A percentile compares a stretch with the other conserved stretches of the same genome.
Evolutionary conservation across 2,888 invertebrate genomes (phyloP).

Genomic region (Stramonita haemastoma): DNA sequence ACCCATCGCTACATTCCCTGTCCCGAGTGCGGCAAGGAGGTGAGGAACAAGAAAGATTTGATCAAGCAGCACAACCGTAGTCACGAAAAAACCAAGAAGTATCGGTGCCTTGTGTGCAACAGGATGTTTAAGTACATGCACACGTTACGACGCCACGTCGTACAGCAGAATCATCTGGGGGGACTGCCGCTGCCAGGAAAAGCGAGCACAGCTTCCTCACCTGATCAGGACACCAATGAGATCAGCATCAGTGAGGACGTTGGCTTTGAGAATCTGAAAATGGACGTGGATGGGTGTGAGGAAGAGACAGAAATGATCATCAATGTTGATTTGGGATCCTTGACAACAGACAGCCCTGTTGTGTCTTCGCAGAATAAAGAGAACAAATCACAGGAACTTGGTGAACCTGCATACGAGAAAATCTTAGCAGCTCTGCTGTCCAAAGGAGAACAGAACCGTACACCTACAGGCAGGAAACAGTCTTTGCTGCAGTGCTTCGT

Average conservation of each 20-base stretch:
- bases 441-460: constrained; percentile 31
- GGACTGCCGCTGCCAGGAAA: constrained; percentile 9
- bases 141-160: constrained; percentile 32
- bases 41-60: constrained; percentile 36
- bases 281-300: not conserved
- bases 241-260: not conserved
- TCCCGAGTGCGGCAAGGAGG: constrained; percentile 36
- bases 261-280: not conserved
- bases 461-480: constrained; percentile 30
- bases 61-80: constrained; percentile 41
- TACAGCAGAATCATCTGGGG: constrained; percentile 26
- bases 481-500: constrained; percentile 41
- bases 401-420: constrained; percentile 40
- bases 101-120: constrained; percentile 34
- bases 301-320: constrained; percentile 9
- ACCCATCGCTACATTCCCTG: constrained; percentile 35
- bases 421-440: constrained; percentile 28
- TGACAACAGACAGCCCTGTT: not conserved
- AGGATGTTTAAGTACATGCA: constrained; percentile 38
- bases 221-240: not conserved
- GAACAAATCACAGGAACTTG: not conserved
- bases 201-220: not conserved
- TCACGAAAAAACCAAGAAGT: constrained; percentile 37
- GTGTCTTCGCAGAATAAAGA: not conserved
- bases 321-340: constrained; percentile 13